Evolutionary conservation across 92 coral and sea anemone genomes (phyloP), one percentile per base, ranked within the genome.

Genomic region (Siderastrea siderea): DNA sequence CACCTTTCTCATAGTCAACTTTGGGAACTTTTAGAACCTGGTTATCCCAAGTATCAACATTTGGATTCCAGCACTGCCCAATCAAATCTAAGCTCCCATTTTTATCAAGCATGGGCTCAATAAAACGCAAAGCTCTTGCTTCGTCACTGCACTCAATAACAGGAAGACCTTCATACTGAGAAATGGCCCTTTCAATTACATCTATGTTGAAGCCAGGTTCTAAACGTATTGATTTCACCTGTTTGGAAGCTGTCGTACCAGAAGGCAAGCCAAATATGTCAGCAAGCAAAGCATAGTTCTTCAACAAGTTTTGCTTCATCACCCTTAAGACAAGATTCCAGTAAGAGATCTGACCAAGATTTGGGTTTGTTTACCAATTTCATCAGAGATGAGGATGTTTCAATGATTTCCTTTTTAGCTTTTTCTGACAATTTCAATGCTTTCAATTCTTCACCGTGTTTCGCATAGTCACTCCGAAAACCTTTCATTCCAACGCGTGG

Each of bases 61-160:
- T 13, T 12, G 86, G 77, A 14, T 82, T 46, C 68, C 78, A 82
- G 68, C 86, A 55, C 53, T 60, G 19, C 57, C 71, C 79, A 50
- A 83, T 57, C 57, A 83, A 58, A 59, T 83, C 80, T 13, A 71
- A 19, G 53, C 71, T 58, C 74, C 87, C 87, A 57, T 65, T 71
- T 3, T n/a, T 51, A 83, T 72, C 16, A 12, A 58, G 67, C 45
- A 71, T 58, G 57, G 87, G 69, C 59, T 71, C 80, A 7, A 83
- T 59, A 83, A 60, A 83, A 13, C 79, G 71, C 61, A 83, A 83
- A 52, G 68, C 78, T 51, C 86, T 82, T n/a, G 78, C 75, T 55
- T 82, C 78, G 44, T 67, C 71, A 67, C 71, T 26, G 6, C 71
- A 67, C 19, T 67, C 71, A 67, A 67, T 26, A 67, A 84, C 80